Base-by-base conservation (phyloP, 2,888 invertebrate genomes). In the Ariolimax columbianus region DNA sequence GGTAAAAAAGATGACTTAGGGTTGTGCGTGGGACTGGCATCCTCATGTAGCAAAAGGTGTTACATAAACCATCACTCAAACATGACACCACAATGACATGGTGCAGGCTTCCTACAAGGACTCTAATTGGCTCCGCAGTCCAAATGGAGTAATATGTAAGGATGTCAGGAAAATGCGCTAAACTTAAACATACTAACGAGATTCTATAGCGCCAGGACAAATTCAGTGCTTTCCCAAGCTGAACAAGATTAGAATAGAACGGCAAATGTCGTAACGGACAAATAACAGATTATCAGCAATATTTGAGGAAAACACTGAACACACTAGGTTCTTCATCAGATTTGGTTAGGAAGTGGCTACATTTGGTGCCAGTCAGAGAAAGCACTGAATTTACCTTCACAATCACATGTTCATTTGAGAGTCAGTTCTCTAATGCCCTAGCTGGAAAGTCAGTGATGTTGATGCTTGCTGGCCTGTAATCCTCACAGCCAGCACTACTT, bases 351-450 rank as follows among this genome's bases (percentile, higher is more conserved):
- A n/a, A n/a, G n/a, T n/a, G n/a, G 33, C 17, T 66, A 66, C 66
- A 30, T 11, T 51, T 43, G 51, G 6, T 43, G n/a, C 19, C 6
- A 38, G 51, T 59, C 78, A 79, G 63, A 79, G 78, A 66, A 40
- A 79, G 66, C 66, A 79, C 66, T 66, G 78, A 79, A 66, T 79
- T 79, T 79, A 79, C 78, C 78, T 79, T 63, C 55, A 77, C n/a
- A 26, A 43, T 43, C 30, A 30, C 26, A n/a, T 75, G 6, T 19
- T 75, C 47, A 47, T 40, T 72, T 72, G 72, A 19, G 19, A 2
- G 1, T 43, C 7, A 33, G 30, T 70, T 70, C 70, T 19, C n/a
- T 63, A 63, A 9, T 63, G 63, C 30, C 30, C 14, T n/a, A 30
- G 63, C 14, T 63, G 36, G n/a, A 30, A 30, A 66, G 33, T 66